Evolutionary conservation across 2,888 invertebrate species (phyloP), one percentile per base, ranked within the genome.

Genomic region (Linyphia triangularis): DNA sequence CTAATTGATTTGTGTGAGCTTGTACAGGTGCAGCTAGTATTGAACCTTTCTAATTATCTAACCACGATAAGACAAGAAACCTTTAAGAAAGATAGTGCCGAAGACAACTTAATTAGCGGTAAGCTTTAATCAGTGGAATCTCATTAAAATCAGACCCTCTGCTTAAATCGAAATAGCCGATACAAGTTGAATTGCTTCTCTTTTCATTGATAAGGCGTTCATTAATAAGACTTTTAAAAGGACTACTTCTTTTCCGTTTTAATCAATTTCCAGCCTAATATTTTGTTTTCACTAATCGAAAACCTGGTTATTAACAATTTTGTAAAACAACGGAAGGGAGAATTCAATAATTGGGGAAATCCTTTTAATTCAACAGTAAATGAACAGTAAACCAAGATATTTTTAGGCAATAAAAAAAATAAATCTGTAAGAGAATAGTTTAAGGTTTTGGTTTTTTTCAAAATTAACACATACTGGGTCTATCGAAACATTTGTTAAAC

Each of bases 201-300:
- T 88, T 88, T 88, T 88, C 82, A 88, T 88, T 88, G 88, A 88
- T 88, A 88, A 88, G 82, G 81, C 67, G 69, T 81, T 81, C 86
- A 67, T 81, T 88, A 88, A 88, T 88, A 88, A 85, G 88, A 82
- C 82, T 88, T 83, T 81, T 75, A 86, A 86, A 86, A 63, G 88
- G 82, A 63, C 70, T 79, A 51, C 82, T 69, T 77, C 67, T 75
- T 86, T 86, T 81, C 75, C 37, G 59, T 86, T 86, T 81, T 75
- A 86, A 86, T 86, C 86, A 81, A 86, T 86, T 86, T 73, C 10
- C 30, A 24, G 37, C 67, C 86, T 79, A 85, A 86, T 81, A 86
- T 86, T 86, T 86, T 86, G 86, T 86, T 86, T 86, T 86, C 73
- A 30, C 59, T 86, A 86, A 86, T 86, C 86, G 86, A 86, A 86